These are phyloP conservation scores for Petrocephalus schoutedeni DNA, from an alignment of 2,797 vertebrate genomes.

Conservation along the genomic window DNA sequence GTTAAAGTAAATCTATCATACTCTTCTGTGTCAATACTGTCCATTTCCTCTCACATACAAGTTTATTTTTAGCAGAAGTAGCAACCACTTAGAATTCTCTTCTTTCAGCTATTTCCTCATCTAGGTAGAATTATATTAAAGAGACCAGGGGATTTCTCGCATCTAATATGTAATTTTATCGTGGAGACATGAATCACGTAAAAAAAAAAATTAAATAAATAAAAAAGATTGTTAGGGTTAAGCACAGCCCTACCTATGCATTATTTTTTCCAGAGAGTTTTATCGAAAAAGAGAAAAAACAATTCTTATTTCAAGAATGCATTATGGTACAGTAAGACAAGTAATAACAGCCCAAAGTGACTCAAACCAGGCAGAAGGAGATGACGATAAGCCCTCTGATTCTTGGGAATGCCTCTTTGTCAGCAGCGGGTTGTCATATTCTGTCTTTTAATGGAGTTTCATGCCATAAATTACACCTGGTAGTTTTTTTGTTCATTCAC, in stretches of 20 bases:
- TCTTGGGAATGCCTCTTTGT: not conserved
- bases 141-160: too few species aligned
- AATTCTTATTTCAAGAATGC: not conserved
- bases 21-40: not conserved
- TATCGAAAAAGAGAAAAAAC: not conserved
- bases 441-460: not conserved
- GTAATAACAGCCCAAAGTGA: not conserved
- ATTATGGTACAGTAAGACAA: not conserved
- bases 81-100: not conserved
- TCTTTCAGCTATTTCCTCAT: not conserved
- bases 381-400: not conserved
- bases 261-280: not conserved
- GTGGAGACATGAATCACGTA: not conserved
- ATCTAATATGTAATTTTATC: not conserved
- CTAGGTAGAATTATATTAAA: not conserved
- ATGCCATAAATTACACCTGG: not conserved
- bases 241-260: not conserved
- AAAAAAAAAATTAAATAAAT: not conserved
- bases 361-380: not conserved
- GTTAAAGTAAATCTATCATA: not conserved
- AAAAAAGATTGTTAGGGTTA: not conserved
- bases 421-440: not conserved
- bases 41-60: not conserved
- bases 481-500: not conserved
- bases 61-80: not conserved